Conservation (phyloP, 2,797 vertebrate genomes). For the Anniella stebbinsi region DNA sequence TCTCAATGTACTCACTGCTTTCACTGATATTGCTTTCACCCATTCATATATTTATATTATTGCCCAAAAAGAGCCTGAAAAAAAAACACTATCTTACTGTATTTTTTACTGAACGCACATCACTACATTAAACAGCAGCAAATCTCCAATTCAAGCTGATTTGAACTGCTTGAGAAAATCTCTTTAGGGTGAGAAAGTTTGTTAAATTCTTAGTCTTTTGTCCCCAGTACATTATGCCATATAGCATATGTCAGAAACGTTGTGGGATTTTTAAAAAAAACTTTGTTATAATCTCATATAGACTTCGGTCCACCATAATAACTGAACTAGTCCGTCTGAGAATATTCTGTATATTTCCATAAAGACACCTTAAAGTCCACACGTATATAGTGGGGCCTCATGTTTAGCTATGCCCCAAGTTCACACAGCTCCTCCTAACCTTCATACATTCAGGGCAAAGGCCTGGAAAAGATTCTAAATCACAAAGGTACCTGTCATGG, state of each 20-base stretch:
- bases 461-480: too few species aligned
- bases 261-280: neutral
- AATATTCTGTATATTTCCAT: neutral
- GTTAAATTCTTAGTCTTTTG: neutral
- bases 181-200: neutral
- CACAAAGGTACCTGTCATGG: too few species aligned
- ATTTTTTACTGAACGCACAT: neutral
- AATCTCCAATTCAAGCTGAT: neutral
- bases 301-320: neutral
- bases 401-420: neutral
- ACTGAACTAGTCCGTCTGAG: neutral
- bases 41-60: conserved; percentile 25
- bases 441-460: neutral
- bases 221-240: neutral
- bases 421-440: neutral
- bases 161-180: neutral
- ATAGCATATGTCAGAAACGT: neutral
- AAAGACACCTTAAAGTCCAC: neutral
- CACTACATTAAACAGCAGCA: too few species aligned
- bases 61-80: too few species aligned
- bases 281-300: neutral
- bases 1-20: neutral
- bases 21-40: neutral
- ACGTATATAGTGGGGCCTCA: too few species aligned
- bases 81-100: neutral